Percentiles rank a stretch among this genome's conserved stretches.
Evolutionary conservation across 2,888 invertebrate species (phyloP).

Genomic region (Ectemnius lituratus): DNA sequence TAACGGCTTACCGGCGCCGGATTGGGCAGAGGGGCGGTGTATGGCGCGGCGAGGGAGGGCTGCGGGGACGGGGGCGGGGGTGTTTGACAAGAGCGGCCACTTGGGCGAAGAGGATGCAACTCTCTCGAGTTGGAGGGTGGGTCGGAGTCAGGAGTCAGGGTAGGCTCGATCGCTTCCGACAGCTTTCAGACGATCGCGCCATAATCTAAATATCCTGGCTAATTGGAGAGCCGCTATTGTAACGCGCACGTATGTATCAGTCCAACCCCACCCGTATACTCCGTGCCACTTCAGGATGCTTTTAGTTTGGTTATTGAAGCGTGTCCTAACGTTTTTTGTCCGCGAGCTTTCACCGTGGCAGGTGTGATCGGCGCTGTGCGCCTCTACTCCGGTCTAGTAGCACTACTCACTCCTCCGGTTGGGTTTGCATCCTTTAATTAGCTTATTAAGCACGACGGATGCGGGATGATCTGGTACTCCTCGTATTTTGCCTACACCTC

Average conservation of each 20-base stretch:
- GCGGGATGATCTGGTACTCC: constrained; percentile 31
- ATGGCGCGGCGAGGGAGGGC: constrained; percentile 31
- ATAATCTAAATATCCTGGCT: constrained; percentile 76
- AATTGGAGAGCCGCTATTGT: constrained; percentile 75
- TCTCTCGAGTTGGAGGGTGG: constrained; percentile 28
- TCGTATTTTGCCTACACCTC: not conserved
- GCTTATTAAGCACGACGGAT: constrained; percentile 68
- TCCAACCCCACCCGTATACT: constrained; percentile 25
- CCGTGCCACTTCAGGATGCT: constrained; percentile 65
- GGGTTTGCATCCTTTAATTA: constrained; percentile 66
- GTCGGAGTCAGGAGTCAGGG: constrained; percentile 19
- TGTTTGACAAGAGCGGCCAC: constrained; percentile 54
- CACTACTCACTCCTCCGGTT: constrained; percentile 40
- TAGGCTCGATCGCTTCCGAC: constrained; percentile 62
- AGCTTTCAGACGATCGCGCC: constrained; percentile 61
- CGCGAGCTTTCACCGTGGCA: constrained; percentile 55
- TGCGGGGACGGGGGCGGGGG: constrained; percentile 18
- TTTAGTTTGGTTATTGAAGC: constrained; percentile 67
- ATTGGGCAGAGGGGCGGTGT: constrained; percentile 30
- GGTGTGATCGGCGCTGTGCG: constrained; percentile 51
- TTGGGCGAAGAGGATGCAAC: constrained; percentile 40
- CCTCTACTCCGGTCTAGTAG: constrained; percentile 27
- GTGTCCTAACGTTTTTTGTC: constrained; percentile 66
- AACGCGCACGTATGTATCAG: constrained; percentile 35
- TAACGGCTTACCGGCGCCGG: constrained; percentile 23